Evolutionary conservation across 1,140 invertebrate species (phyloP).

Genomic region (Ptiloglossa arizonensis): DNA sequence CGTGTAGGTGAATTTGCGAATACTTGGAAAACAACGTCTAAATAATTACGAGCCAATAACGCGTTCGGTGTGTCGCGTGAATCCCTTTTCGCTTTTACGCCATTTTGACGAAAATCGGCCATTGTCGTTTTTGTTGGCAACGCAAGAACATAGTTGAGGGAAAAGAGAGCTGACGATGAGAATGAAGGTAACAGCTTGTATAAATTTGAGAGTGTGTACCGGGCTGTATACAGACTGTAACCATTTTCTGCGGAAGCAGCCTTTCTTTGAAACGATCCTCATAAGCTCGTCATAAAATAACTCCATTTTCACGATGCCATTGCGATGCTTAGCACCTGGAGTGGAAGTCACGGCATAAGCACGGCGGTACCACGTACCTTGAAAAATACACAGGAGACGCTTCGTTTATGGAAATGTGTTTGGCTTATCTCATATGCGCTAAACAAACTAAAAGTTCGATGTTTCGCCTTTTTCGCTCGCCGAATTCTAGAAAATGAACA

Average conservation of each 20-base stretch:
- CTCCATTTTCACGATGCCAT: conserved; percentile 64
- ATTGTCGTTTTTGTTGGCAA: not conserved
- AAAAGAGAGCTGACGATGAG: conserved; percentile 39
- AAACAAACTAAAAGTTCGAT: conserved; percentile 61
- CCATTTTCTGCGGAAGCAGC: conserved; percentile 50
- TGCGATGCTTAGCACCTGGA: conserved; percentile 61
- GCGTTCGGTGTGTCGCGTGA: not conserved
- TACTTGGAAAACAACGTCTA: not conserved
- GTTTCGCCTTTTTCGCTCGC: conserved; percentile 23
- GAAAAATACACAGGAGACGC: conserved; percentile 60
- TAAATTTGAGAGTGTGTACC: conserved; percentile 45
- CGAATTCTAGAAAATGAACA: conserved; percentile 10
- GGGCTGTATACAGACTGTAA: conserved; percentile 48
- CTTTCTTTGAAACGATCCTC: conserved; percentile 55
- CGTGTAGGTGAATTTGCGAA: not conserved
- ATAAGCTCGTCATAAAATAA: conserved; percentile 64
- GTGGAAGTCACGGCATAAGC: conserved; percentile 64
- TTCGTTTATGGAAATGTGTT: conserved; percentile 65
- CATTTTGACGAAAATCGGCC: conserved; percentile 31
- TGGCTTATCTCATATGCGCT: conserved; percentile 63
- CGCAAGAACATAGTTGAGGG: conserved; percentile 1
- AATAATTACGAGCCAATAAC: conserved; percentile 25
- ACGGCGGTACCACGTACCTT: conserved; percentile 31
- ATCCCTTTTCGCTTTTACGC: not conserved
- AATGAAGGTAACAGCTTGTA: conserved; percentile 49